phyloP scores from a whole-genome alignment of 1,140 invertebrate genomes.

The Lasioglossum baleicum region DNA sequence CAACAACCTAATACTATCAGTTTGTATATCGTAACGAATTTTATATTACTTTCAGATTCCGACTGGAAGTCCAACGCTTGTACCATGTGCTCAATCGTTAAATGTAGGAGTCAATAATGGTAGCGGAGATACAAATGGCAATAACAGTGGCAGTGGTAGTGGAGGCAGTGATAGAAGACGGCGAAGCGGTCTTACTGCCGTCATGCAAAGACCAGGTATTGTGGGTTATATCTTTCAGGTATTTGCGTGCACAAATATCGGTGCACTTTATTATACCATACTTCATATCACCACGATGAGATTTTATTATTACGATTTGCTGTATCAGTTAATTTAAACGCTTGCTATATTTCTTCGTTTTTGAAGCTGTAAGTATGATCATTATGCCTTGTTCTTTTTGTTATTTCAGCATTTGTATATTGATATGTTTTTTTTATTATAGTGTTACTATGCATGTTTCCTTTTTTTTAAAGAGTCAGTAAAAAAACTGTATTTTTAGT shows the following conservation, averaged over 20 bases:
- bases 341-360: constrained; percentile 41
- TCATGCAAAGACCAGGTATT: constrained; percentile 92
- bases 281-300: constrained; percentile 13
- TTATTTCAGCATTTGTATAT: constrained; percentile 19
- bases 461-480: background rate
- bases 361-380: constrained; percentile 35
- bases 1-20: too few relatives aligned
- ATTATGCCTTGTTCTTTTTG: constrained; percentile 26
- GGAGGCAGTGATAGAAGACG: constrained; percentile 83
- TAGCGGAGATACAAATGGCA: constrained; percentile 73
- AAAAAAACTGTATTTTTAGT: background rate
- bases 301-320: constrained; percentile 36
- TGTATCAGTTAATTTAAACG: constrained; percentile 34
- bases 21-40: constrained; percentile 6
- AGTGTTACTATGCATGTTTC: constrained; percentile 29
- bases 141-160: constrained; percentile 75
- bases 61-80: constrained; percentile 79
- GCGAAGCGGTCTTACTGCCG: constrained; percentile 88
- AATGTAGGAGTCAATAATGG: constrained; percentile 73
- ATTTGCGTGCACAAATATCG: constrained; percentile 22
- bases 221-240: constrained; percentile 34
- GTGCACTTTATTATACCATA: constrained; percentile 33
- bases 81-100: constrained; percentile 78
- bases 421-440: constrained; percentile 34
- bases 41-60: constrained; percentile 61